Conservation (phyloP, 2,113 vertebrate genomes). For the Anser cygnoides region DNA sequence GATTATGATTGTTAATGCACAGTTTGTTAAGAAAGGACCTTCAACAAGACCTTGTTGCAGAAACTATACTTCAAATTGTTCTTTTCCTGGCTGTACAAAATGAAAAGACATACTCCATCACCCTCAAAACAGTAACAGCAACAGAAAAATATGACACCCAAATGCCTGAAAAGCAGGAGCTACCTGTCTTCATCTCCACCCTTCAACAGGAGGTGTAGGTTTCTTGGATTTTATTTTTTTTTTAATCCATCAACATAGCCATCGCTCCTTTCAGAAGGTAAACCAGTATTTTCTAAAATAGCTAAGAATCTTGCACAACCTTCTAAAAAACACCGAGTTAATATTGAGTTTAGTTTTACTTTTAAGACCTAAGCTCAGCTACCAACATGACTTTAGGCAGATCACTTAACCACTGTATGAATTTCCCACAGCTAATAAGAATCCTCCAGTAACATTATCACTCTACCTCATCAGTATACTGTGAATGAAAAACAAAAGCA, state of each 20-base stretch:
- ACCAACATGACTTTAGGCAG: not conserved
- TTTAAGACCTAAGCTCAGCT: not conserved
- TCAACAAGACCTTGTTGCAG: not conserved
- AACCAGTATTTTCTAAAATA: not conserved
- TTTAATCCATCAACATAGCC: not conserved
- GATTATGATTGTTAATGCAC: not conserved
- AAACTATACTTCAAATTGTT: not conserved
- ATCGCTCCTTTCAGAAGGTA: not conserved
- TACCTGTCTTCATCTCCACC: not conserved
- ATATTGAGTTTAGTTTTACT: not conserved
- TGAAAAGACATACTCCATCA: rapidly evolving
- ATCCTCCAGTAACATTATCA: not conserved
- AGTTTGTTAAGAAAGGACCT: not conserved
- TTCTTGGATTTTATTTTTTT: too few species aligned
- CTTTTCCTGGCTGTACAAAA: not conserved
- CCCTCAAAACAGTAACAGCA: not conserved
- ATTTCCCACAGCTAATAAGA: not conserved
- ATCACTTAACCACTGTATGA: not conserved
- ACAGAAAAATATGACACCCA: not conserved
- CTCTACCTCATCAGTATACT: not conserved
- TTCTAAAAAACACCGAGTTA: not conserved
- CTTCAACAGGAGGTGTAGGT: not conserved
- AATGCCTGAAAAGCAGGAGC: slow-evolving; percentile 25
- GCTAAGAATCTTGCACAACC: not conserved
- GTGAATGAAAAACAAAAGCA: not conserved